Base-by-base conservation (phyloP, 2,888 invertebrate species). In the Metacarcinus magister region DNA sequence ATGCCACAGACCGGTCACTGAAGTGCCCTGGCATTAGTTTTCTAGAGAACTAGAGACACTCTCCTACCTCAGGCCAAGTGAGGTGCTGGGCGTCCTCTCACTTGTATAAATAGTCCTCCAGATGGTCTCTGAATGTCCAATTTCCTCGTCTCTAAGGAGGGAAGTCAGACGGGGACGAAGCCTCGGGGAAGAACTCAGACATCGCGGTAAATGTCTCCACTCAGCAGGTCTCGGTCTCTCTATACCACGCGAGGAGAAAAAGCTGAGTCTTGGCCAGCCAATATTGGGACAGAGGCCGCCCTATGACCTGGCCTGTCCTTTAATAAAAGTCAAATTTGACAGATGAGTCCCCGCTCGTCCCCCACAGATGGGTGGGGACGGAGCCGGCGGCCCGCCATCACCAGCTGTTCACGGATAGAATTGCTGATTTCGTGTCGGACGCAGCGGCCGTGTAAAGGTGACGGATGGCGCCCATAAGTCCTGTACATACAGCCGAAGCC, bases 291-390 rank as follows among this genome's bases (percentile, higher is more conserved):
- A 67, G 90, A 90, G 60, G 90, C 54, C 87, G 94, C 94, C 94
- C 92, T 82, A 92, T 95, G 95, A 95, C 95, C 95, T 95, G 90
- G 75, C 92, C 95, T 95, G 95, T 95, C 95, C 92, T 95, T 95
- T 95, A 95, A 95, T 95, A 95, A 95, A 95, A 95, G 92, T 92
- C 95, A 95, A 95, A 95, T 95, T 95, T 95, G 95, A 95, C 95
- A 95, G 95, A 95, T 95, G 95, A 95, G 95, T 95, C 95, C n/a
- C 94, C 94, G 89, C 89, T 32, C 94, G 89, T 46, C 89, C 95
- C 48, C 95, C 92, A 82, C 95, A 95, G 92, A 92, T 91, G 92
- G 92, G 46, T 23, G 91, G 90, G 95, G 39, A 19, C 16, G 91
- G 28, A 13, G 46, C 90, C 89, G 48, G 32, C 94, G 10, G 54